Evolutionary conservation across 2,113 vertebrate species (phyloP).

Genomic region (Centropristis striata): DNA sequence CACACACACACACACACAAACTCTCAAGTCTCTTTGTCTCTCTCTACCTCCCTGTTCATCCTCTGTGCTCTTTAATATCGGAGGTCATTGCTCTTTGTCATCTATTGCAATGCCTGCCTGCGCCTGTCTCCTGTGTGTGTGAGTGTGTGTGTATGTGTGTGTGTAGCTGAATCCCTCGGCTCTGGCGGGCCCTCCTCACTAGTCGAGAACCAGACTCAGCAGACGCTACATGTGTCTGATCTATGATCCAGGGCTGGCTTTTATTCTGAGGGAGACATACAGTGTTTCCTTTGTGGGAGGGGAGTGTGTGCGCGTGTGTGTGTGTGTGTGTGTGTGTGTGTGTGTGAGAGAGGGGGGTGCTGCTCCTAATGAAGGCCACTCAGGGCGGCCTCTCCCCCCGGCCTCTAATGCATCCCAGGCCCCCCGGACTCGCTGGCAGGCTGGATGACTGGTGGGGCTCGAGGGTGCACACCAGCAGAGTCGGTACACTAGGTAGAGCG

Average conservation of each 20-base stretch:
- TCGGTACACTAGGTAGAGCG: conserved; percentile 16
- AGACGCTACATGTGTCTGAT: conserved; percentile 68
- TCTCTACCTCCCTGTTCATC: conserved; percentile 54
- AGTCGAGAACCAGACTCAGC: conserved; percentile 46
- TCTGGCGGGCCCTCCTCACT: conserved; percentile 23
- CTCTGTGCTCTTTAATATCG: conserved; percentile 75
- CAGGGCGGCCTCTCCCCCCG: conserved; percentile 68
- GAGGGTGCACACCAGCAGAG: conserved; percentile 9
- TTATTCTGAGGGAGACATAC: conserved; percentile 77
- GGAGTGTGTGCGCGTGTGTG: conserved; percentile 21
- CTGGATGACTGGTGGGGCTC: conserved; percentile 44
- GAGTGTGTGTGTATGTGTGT: conserved; percentile 34
- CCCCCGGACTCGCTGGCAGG: conserved; percentile 54
- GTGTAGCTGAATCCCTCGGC: conserved; percentile 40
- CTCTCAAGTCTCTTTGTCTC: conserved; percentile 36
- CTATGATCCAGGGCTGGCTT: conserved; percentile 78
- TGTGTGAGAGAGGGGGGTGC: conserved; percentile 32
- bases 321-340: conserved; percentile 35
- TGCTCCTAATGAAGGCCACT: conserved; percentile 76
- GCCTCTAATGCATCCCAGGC: conserved; percentile 81
- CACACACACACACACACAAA: conserved; percentile 14
- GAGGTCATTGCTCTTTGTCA: conserved; percentile 78
- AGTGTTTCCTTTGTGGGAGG: conserved; percentile 76
- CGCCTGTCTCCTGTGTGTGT: conserved; percentile 3
- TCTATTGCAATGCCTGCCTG: conserved; percentile 38